These are phyloP conservation scores for Mustela nigripes DNA, from an alignment of 2,113 vertebrate species.

Conservation along the genomic window DNA sequence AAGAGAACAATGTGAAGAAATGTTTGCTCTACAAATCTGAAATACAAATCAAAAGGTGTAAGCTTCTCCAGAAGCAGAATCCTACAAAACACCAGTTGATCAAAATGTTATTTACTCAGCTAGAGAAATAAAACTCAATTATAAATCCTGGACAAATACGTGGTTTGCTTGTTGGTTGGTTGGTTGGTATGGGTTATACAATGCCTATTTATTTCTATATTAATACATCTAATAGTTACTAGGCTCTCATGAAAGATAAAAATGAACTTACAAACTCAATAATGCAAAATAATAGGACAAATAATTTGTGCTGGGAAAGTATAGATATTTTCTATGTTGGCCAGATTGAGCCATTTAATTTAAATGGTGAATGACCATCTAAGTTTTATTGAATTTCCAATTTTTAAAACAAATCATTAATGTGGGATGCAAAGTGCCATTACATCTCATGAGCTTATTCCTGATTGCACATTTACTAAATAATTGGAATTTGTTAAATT, in stretches of 20 bases:
- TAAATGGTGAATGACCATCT: background rate
- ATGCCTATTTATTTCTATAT: background rate
- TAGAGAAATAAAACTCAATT: background rate
- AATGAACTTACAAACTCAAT: background rate
- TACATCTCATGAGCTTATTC: background rate
- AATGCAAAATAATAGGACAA: constrained; percentile 5
- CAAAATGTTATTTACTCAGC: background rate
- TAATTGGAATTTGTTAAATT: background rate
- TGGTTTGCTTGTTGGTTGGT: background rate
- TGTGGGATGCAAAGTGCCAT: background rate
- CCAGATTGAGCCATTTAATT: background rate
- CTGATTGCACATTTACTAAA: background rate
- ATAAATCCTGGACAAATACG: background rate
- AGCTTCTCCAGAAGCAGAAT: background rate
- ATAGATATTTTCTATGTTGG: background rate
- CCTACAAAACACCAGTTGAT: background rate
- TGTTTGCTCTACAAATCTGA: constrained; percentile 27
- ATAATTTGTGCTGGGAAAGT: background rate
- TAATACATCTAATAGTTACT: background rate
- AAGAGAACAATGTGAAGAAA: background rate
- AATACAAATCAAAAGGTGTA: constrained; percentile 41
- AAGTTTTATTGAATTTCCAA: background rate
- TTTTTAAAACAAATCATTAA: background rate
- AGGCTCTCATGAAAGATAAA: background rate
- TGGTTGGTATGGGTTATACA: background rate